Evolutionary conservation across 2,113 vertebrate genomes (phyloP), one percentile per base, ranked within the genome.

Genomic region (Glareola pratincola): DNA sequence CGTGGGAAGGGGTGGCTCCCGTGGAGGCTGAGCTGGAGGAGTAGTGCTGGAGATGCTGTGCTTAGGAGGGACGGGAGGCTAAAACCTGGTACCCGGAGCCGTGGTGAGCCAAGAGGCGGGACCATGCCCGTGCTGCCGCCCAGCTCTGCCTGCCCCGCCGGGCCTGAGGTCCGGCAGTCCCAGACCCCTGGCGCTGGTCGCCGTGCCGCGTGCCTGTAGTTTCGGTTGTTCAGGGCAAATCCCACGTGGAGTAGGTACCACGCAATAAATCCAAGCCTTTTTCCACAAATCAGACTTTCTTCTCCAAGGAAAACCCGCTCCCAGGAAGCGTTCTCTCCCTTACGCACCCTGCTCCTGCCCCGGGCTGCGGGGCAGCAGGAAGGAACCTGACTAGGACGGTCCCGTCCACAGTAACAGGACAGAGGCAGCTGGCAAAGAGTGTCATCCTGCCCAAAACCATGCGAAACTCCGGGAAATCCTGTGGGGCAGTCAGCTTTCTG

Each of bases 391-490:
- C 6, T 1, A 7, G 57, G 56, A 39, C 5, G 72, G 6, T 22
- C 10, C 48, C 4, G 6, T 7, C 18, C 5, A 2, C 22, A 26
- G 16, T 14, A 7, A 2, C 7, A 4, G 26, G 14, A 14, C 41
- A 8, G 43, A 24, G 32, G 48, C 20, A 43, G 37, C 45, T 21
- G 21, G 24, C 62, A 15, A 19, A 59, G 56, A 7, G 10, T 19
- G 2, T 20, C 32, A 9, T 10, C 59, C 29, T 63, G 41, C 59
- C 82, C 62, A 1, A 36, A 43, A 26, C n/a, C 57, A 1, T 7
- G 2, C 2, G 39, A 11, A 21, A 9, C n/a, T 11, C 9, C 0
- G 4, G 67, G 45, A 59, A 17, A 22, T 14, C 13, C 0, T 6
- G 20, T 12, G 5, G 1, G 36, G 51, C 50, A 7, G 12, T 2